Evolutionary conservation across 2,113 vertebrate genomes (phyloP).

Genomic region (Donacobius atricapilla): DNA sequence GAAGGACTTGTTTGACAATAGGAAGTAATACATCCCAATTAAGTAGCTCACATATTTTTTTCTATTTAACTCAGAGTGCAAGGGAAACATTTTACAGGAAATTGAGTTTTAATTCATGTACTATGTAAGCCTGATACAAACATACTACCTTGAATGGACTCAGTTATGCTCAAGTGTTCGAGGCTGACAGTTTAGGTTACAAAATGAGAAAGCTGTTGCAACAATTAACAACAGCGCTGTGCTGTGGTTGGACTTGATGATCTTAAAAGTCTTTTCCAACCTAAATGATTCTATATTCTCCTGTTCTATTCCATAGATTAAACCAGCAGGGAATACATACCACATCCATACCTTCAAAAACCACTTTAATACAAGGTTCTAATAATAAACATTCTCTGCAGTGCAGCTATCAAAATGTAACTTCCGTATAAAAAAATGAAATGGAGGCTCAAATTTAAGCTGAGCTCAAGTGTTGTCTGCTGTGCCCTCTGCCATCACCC

Average conservation of each 20-base stretch:
- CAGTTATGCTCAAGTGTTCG: background rate
- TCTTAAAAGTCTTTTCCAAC: background rate
- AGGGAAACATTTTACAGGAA: background rate
- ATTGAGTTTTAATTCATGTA: background rate
- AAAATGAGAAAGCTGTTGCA: background rate
- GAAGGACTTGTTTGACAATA: background rate
- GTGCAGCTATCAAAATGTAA: background rate
- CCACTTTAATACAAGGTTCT: background rate
- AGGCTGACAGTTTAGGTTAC: background rate
- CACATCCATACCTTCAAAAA: background rate
- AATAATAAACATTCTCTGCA: background rate
- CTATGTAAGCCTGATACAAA: background rate
- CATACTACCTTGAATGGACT: background rate
- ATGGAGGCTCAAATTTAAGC: background rate
- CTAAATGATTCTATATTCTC: background rate
- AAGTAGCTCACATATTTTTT: background rate
- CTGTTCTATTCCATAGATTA: background rate
- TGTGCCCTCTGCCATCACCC: slow-evolving; percentile 78
- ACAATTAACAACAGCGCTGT: background rate
- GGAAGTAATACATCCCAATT: background rate
- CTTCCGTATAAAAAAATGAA: background rate
- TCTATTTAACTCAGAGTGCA: background rate
- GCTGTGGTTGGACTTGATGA: background rate
- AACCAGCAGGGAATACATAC: background rate
- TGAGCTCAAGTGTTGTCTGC: slow-evolving; percentile 1